Percentiles rank a stretch among this genome's conserved stretches.
These are phyloP conservation scores for Heliconius eleuchia DNA, from an alignment of 1,140 invertebrate genomes.

Conservation along the genomic window DNA sequence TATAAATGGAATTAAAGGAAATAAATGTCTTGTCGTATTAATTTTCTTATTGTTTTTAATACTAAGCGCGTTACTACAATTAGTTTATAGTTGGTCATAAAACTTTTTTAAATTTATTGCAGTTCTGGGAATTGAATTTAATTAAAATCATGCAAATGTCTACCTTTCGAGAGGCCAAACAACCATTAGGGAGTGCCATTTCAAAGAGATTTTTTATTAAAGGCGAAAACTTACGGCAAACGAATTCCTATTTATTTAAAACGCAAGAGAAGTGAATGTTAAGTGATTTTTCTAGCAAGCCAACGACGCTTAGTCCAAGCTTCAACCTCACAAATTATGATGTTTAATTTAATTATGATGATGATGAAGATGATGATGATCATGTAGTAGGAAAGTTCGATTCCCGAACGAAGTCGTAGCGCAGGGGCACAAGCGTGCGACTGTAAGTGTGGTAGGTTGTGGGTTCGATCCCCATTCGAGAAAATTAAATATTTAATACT, in stretches of 20 bases:
- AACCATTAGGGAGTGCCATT: conserved; percentile 49
- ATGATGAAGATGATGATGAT: no score
- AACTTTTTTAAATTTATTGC: conserved; percentile 48
- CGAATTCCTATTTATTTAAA: conserved; percentile 29
- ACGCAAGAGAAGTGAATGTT: not conserved
- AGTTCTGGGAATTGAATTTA: conserved; percentile 52
- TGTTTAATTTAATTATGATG: no score
- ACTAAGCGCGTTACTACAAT: conserved; percentile 27
- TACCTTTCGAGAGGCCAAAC: conserved; percentile 46
- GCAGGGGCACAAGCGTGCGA: no score
- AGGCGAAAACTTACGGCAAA: conserved; percentile 27
- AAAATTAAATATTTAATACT: no score
- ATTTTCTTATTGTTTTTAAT: conserved; percentile 10
- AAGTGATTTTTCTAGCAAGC: not conserved
- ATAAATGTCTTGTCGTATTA: not conserved
- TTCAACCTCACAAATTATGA: no score
- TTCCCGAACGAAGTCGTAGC: no score
- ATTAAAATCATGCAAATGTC: conserved; percentile 63
- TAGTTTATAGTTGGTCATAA: conserved; percentile 39
- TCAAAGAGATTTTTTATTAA: conserved; percentile 40
- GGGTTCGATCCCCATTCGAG: no score
- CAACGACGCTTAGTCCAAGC: not conserved
- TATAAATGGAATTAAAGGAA: not conserved
- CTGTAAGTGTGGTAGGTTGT: no score
- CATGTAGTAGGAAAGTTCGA: no score